Conservation (phyloP, 2,113 vertebrate species). For the Neodon shergylaensis region DNA sequence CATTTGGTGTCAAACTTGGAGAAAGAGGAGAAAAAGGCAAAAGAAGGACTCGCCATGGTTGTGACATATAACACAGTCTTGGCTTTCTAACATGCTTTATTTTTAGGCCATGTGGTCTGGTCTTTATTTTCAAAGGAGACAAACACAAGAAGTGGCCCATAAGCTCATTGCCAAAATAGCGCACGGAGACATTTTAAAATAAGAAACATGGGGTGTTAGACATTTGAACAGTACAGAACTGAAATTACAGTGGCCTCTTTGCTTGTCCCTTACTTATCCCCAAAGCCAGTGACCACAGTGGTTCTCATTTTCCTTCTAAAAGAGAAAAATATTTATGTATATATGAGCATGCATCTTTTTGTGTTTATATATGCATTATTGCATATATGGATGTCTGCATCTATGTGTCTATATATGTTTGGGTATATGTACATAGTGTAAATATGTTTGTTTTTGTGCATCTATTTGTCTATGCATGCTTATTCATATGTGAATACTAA, state of each 20-base stretch:
- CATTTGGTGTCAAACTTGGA: not conserved
- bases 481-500: not conserved
- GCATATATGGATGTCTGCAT: not conserved
- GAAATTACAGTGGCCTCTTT: not conserved
- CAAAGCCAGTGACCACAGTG: not conserved
- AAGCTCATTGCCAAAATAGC: not conserved
- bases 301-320: not conserved
- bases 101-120: constrained; percentile 7
- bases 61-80: not conserved
- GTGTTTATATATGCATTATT: not conserved
- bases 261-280: not conserved
- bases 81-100: not conserved
- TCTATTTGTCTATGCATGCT: not conserved
- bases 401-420: not conserved
- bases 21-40: rapidly evolving
- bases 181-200: constrained; percentile 12
- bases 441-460: not conserved
- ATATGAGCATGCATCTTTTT: not conserved
- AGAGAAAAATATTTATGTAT: not conserved
- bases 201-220: not conserved
- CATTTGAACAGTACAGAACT: not conserved
- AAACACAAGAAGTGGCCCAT: not conserved
- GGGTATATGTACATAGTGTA: not conserved
- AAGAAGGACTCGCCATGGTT: not conserved
- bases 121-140: constrained; percentile 53